phyloP scores from a whole-genome alignment of 1,140 invertebrate genomes.

The Zaprionus lachaisei region DNA sequence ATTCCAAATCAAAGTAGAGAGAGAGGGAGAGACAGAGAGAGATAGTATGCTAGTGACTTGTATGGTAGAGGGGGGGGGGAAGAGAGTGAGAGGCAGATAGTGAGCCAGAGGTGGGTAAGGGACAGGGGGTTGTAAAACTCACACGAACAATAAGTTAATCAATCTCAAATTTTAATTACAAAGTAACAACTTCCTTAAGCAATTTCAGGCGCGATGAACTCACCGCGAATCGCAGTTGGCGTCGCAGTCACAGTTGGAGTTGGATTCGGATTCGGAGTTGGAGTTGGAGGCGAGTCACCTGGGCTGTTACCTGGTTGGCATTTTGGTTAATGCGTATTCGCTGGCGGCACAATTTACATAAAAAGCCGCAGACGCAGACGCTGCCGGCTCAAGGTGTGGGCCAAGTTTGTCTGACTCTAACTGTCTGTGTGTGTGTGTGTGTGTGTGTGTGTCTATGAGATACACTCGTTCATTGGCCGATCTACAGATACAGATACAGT shows the following conservation, averaged over 20 bases:
- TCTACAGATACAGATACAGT: conserved; percentile 31
- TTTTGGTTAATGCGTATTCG: conserved; percentile 63
- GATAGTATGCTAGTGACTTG: too few relatives aligned
- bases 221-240: conserved; percentile 13
- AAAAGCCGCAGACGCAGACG: conserved; percentile 61
- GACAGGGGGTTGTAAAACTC: conserved; percentile 78
- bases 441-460: conserved; percentile 41
- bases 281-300: conserved; percentile 2
- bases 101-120: conserved; percentile 42
- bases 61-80: background rate
- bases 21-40: too few relatives aligned
- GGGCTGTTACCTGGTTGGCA: conserved; percentile 21
- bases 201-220: conserved; percentile 81
- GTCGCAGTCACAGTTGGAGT: background rate
- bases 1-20: background rate
- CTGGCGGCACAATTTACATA: conserved; percentile 74
- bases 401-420: conserved; percentile 29
- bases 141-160: conserved; percentile 83
- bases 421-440: conserved; percentile 13
- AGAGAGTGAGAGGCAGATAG: background rate
- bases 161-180: conserved; percentile 83
- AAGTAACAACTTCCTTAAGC: conserved; percentile 82
- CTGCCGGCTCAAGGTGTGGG: conserved; percentile 67
- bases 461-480: conserved; percentile 24
- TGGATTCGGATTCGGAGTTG: background rate